Evolutionary conservation across 2,888 invertebrate genomes (phyloP).

Genomic region (Dioctria rufipes): DNA sequence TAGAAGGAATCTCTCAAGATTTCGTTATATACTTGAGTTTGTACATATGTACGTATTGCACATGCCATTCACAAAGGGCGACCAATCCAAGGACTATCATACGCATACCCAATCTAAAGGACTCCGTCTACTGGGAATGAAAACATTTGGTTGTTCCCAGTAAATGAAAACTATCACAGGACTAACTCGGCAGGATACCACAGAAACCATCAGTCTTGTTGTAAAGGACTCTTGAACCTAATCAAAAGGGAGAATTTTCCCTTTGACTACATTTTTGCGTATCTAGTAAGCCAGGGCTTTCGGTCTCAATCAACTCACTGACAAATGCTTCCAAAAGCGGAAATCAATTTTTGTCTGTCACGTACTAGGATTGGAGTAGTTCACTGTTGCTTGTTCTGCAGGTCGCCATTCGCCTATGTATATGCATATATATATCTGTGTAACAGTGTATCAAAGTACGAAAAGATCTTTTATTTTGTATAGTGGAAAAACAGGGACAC

Average conservation of each 20-base stretch:
- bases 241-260: background rate
- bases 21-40: no score
- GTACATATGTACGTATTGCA: background rate
- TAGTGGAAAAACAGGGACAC: background rate
- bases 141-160: background rate
- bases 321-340: slow-evolving; percentile 14
- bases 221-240: background rate
- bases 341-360: slow-evolving; percentile 3
- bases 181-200: slow-evolving; percentile 7
- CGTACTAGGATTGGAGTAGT: background rate
- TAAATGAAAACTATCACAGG: slow-evolving; percentile 11
- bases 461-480: background rate
- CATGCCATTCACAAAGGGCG: background rate
- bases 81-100: background rate
- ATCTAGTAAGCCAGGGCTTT: background rate
- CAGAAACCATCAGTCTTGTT: background rate
- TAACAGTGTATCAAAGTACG: no score
- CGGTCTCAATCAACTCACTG: slow-evolving; percentile 19
- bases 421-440: no score
- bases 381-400: no score
- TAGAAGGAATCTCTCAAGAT: no score
- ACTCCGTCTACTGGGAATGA: background rate
- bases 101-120: background rate
- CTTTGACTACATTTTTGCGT: slow-evolving; percentile 4
- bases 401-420: no score